Conservation (phyloP, 2,113 vertebrate genomes). For the Pseudonaja textilis region DNA sequence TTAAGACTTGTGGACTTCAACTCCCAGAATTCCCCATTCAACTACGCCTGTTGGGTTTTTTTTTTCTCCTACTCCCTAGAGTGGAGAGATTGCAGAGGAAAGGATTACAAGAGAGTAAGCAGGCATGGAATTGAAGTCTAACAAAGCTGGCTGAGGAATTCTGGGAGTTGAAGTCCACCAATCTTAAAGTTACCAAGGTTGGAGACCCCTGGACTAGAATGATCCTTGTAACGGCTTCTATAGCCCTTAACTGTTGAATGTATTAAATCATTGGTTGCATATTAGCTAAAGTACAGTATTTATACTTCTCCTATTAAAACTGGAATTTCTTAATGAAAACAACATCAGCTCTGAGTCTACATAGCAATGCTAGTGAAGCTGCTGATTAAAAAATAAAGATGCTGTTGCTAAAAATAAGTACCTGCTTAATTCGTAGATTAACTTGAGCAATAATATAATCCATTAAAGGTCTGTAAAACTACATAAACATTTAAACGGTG, state of each 20-base stretch:
- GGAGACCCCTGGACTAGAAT: neutral
- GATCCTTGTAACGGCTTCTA: neutral
- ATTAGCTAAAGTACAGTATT: neutral
- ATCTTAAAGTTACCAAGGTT: too few relatives aligned
- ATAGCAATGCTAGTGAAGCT: slow-evolving; percentile 11
- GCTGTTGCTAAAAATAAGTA: slow-evolving; percentile 49
- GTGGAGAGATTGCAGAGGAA: too few relatives aligned
- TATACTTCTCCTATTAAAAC: neutral
- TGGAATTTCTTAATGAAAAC: slow-evolving; percentile 26
- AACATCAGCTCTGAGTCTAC: neutral
- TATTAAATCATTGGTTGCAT: neutral
- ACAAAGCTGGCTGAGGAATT: too few relatives aligned
- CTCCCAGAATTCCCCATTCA: too few relatives aligned
- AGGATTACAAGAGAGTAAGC: too few relatives aligned
- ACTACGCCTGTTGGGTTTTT: too few relatives aligned
- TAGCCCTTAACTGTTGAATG: neutral
- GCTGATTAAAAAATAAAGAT: slow-evolving; percentile 8
- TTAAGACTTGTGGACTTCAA: too few relatives aligned
- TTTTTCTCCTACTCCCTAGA: too few relatives aligned
- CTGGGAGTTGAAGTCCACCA: too few relatives aligned
- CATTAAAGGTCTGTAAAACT: slow-evolving; percentile 24
- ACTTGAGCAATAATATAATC: slow-evolving; percentile 54
- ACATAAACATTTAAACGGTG: neutral
- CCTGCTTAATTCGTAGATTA: slow-evolving; percentile 47
- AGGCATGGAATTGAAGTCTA: too few relatives aligned